A percentile compares a stretch with the other conserved stretches of the same genome.
Conservation (phyloP, 1,140 invertebrate species). For the Aphaenogaster floridana region DNA sequence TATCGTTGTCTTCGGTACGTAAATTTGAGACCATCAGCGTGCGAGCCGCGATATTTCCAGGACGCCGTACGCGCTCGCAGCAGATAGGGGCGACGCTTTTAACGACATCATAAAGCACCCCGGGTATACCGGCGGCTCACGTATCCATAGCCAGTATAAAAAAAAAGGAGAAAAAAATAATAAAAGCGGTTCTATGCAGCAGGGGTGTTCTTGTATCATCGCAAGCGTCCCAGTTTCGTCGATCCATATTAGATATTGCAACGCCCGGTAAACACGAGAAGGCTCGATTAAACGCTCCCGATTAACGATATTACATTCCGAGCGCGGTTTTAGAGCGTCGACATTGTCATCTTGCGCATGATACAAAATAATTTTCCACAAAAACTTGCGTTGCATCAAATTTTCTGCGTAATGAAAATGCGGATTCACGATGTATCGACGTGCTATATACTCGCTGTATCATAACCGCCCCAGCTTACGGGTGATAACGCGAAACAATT, state of each 20-base stretch:
- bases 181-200: constrained; percentile 23
- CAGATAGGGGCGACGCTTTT: constrained; percentile 42
- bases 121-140: not conserved
- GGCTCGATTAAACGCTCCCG: not conserved
- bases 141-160: constrained; percentile 24
- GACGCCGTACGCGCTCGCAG: not conserved
- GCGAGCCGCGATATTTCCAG: constrained; percentile 53
- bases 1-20: constrained; percentile 57
- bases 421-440: not conserved
- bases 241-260: not conserved
- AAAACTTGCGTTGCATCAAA: not conserved
- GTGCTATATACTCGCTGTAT: not conserved
- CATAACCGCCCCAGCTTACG: not conserved
- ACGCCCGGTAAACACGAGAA: not conserved
- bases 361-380: not conserved
- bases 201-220: constrained; percentile 4
- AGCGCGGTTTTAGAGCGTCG: not conserved
- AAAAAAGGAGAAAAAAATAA: constrained; percentile 23
- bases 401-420: not conserved
- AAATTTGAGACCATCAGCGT: constrained; percentile 45
- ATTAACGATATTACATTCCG: constrained; percentile 15
- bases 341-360: not conserved
- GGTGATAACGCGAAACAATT: constrained; percentile 39
- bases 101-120: constrained; percentile 59
- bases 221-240: constrained; percentile 20